These are phyloP conservation scores for Coelogynopora nodosa DNA, from an alignment of 2,888 invertebrate species.

Conservation along the genomic window DNA sequence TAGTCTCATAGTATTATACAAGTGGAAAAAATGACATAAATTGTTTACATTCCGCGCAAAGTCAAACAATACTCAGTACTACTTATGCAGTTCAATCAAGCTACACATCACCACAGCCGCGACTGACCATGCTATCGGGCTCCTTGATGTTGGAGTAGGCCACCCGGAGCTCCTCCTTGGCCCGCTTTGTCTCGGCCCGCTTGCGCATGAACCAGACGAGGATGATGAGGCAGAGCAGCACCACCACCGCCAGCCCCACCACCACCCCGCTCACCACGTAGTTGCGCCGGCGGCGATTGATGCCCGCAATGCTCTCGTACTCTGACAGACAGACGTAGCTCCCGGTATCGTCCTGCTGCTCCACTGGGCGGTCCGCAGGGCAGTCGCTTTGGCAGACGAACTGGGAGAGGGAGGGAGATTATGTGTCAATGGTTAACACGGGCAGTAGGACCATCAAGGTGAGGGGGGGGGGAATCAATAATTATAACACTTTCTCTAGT, in stretches of 20 bases:
- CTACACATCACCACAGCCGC: not conserved
- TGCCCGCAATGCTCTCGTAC: not conserved
- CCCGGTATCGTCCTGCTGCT: not conserved
- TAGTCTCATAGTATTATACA: no score
- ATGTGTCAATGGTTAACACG: not conserved
- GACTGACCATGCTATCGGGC: conserved; percentile 31
- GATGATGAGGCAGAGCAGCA: not conserved
- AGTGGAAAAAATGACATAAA: no score
- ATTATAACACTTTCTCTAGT: no score
- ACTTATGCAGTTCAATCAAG: not conserved
- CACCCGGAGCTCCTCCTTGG: conserved; percentile 35
- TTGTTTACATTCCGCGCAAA: no score
- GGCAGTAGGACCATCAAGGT: no score
- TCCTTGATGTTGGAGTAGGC: conserved; percentile 36
- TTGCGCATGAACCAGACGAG: conserved; percentile 33
- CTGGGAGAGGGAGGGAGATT: not conserved
- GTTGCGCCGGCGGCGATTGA: not conserved
- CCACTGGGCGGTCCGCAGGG: not conserved
- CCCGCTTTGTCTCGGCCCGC: conserved; percentile 26
- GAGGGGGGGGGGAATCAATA: no score
- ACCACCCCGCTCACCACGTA: conserved; percentile 26
- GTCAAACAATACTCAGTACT: no score
- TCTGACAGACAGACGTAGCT: not conserved
- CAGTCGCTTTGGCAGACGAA: not conserved
- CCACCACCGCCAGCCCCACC: conserved; percentile 12